These are phyloP conservation scores for Spilosoma lubricipeda DNA, from an alignment of 2,888 invertebrate species.

Conservation along the genomic window DNA sequence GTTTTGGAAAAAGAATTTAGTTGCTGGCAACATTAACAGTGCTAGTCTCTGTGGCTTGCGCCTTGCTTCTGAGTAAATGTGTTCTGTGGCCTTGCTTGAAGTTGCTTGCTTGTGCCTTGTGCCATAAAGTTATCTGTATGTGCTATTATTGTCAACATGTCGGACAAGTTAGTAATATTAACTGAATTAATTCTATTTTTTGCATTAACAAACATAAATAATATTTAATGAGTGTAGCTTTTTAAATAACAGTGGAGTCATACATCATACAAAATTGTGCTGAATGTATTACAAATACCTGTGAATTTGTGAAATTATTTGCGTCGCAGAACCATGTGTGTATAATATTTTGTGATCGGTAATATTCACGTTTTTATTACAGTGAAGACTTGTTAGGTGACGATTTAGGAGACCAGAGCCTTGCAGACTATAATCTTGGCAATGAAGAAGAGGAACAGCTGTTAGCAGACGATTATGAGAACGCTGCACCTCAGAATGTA, in stretches of 20 bases:
- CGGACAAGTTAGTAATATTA: conserved; percentile 80
- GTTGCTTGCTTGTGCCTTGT: too few relatives aligned
- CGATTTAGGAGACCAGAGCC: conserved; percentile 82
- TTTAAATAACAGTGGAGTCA: background rate
- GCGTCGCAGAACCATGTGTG: conserved; percentile 43
- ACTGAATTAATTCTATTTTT: conserved; percentile 24
- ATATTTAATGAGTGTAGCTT: background rate
- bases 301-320: conserved; percentile 18
- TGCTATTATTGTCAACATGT: conserved; percentile 69
- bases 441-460: conserved; percentile 84
- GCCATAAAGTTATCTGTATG: background rate
- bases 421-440: conserved; percentile 82
- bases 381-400: conserved; percentile 84
- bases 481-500: conserved; percentile 74
- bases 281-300: background rate
- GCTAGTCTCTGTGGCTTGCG: too few relatives aligned
- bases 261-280: background rate
- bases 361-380: conserved; percentile 57
- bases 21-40: background rate
- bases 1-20: background rate
- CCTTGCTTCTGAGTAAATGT: too few relatives aligned
- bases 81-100: too few relatives aligned
- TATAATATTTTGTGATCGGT: conserved; percentile 35
- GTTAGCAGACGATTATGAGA: conserved; percentile 80
- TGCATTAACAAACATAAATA: background rate